These are phyloP conservation scores for Sepioteuthis lessoniana DNA, from an alignment of 2,888 invertebrate species.

Conservation along the genomic window DNA sequence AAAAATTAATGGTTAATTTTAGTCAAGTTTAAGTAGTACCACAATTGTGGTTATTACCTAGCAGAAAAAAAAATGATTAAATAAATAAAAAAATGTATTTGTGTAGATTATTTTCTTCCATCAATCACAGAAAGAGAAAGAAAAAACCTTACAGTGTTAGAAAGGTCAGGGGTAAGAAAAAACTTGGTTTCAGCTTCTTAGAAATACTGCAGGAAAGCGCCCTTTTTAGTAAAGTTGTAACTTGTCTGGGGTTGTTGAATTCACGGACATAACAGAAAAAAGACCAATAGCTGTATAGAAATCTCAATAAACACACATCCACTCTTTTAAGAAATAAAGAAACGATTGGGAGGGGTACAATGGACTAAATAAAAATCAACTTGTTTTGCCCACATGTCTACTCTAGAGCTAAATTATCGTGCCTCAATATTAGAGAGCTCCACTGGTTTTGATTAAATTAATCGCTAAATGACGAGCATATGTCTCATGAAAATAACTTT, in stretches of 20 bases:
- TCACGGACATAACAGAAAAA: not conserved
- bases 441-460: not conserved
- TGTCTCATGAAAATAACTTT: not conserved
- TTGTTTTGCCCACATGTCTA: constrained; percentile 1
- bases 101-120: not conserved
- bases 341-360: not conserved
- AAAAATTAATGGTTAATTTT: no score
- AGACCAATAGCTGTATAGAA: not conserved
- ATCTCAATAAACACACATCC: not conserved
- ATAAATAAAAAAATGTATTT: not conserved
- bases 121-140: not conserved
- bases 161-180: not conserved
- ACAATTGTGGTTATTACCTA: no score
- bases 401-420: not conserved
- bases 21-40: no score
- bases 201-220: not conserved
- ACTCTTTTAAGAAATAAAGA: not conserved
- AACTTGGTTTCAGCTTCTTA: constrained; percentile 10
- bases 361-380: not conserved
- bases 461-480: not conserved
- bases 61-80: not conserved
- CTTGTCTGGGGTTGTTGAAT: not conserved
- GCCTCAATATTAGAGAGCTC: not conserved
- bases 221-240: not conserved
- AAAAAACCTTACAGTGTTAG: constrained; percentile 13